Evolutionary conservation across 2,797 vertebrate genomes (phyloP), one percentile per base, ranked within the genome.

Genomic region (Poeciliopsis presidionis): DNA sequence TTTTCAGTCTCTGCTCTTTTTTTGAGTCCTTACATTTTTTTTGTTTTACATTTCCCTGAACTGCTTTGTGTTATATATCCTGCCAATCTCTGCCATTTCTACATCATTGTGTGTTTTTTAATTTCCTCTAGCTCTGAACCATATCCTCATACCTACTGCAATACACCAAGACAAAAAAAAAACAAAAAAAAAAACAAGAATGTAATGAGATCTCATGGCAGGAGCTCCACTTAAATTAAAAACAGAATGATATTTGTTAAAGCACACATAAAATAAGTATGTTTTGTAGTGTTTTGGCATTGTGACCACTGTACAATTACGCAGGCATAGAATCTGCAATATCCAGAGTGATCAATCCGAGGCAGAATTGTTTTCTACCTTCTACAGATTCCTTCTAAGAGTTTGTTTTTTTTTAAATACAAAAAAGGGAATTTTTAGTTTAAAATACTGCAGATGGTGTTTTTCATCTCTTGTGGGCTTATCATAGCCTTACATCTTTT

Each of bases 1-100:
- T 78, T 75, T 82, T 63, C 63, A 81, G 41, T 43, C 77, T 61
- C 57, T 14, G 18, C 65, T 30, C 59, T 49, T 43, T 7, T 22
- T 61, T 69, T 71, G 28, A 30, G 0, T 43, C 25, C 63, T 67
- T 69, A 53, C 14, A 18, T 28, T n/a, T 6, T 43, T 8, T 36
- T 61, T 4, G 8, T 16, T 14, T 70, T 28, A 59, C n/a, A 53
- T 53, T 12, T 14, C 36, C 41, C 61, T 51, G 14, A 16, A 43
- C 12, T 30, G 14, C 22, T 36, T 78, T n/a, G 45, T 30, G 14
- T 65, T 69, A 76, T 45, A 81, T 49, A 63, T 72, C 30, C 30
- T 25, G 9, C 39, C 76, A 75, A 73, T 78, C 41, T 76, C 45
- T 18, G 0, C 16, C 41, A 30, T 75, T 73, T 4, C 51, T 41